A percentile compares a stretch with the other conserved stretches of the same genome.
Evolutionary conservation across 2,888 invertebrate species (phyloP).

Genomic region (Andrena fulva): DNA sequence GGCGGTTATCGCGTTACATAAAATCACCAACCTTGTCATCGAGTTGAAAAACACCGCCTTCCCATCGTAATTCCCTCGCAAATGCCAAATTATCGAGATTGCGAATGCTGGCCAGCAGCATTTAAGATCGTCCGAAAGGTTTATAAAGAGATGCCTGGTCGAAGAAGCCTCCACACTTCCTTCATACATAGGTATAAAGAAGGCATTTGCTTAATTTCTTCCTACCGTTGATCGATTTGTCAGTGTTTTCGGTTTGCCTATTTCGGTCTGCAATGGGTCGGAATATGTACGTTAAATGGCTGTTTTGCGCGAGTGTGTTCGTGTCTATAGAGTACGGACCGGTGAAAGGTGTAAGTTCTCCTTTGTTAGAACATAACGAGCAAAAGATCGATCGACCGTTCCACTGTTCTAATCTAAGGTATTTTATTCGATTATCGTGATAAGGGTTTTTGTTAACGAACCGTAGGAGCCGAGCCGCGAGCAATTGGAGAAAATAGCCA

Average conservation of each 20-base stretch:
- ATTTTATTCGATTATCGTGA: not conserved
- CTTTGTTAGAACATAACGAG: not conserved
- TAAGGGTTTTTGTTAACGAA: not conserved
- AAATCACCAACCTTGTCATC: slow-evolving; percentile 45
- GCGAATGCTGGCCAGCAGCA: not conserved
- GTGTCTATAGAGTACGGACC: slow-evolving; percentile 8
- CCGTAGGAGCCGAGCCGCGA: slow-evolving; percentile 83
- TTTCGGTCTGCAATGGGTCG: not conserved
- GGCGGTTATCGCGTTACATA: slow-evolving; percentile 35
- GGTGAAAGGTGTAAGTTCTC: slow-evolving; percentile 54
- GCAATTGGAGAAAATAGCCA: slow-evolving; percentile 88
- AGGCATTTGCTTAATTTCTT: too few species aligned
- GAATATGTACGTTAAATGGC: slow-evolving; percentile 37
- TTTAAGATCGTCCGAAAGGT: not conserved
- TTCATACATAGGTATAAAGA: not conserved
- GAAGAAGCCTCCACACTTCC: not conserved
- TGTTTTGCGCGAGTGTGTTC: slow-evolving; percentile 28
- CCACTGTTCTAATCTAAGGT: not conserved
- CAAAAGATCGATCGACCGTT: not conserved
- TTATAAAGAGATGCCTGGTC: slow-evolving; percentile 26
- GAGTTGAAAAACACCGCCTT: slow-evolving; percentile 17
- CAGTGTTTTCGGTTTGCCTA: too few species aligned
- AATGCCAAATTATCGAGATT: slow-evolving; percentile 31
- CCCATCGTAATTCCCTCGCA: not conserved
- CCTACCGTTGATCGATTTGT: too few species aligned